These are phyloP conservation scores for Siniperca obscura DNA, from an alignment of 2,797 vertebrate species.

Conservation along the genomic window DNA sequence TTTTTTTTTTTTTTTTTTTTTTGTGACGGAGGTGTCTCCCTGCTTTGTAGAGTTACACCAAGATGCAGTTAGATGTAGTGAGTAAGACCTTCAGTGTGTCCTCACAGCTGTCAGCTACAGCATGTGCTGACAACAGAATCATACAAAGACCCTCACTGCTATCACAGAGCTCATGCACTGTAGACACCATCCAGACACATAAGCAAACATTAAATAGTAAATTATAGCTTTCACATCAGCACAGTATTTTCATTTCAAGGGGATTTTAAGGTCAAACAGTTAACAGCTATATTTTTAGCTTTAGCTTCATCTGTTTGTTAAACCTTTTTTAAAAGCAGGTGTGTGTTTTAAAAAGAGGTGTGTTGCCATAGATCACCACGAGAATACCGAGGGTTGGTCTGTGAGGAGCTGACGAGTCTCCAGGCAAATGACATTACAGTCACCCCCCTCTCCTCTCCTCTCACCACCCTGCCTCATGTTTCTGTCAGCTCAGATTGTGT, in stretches of 20 bases:
- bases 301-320: background rate
- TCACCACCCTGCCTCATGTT: slow-evolving; percentile 58
- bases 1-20: background rate
- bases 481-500: slow-evolving; percentile 69
- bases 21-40: background rate
- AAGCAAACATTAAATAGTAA: background rate
- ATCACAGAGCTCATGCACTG: background rate
- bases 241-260: background rate
- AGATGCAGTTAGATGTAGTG: background rate
- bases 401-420: slow-evolving; percentile 38
- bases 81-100: slow-evolving; percentile 10
- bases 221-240: background rate
- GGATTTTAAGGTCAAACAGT: background rate
- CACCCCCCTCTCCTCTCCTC: slow-evolving; percentile 31
- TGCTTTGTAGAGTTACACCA: background rate
- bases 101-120: slow-evolving; percentile 1
- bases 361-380: slow-evolving; percentile 13
- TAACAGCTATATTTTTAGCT: background rate
- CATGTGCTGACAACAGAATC: background rate
- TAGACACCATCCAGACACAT: background rate
- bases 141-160: background rate
- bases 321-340: background rate
- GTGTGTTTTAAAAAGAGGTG: slow-evolving; percentile 6
- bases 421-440: slow-evolving; percentile 51
- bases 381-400: slow-evolving; percentile 12